Evolutionary conservation across 2,113 vertebrate species (phyloP).

Genomic region (Leuciscus idus): DNA sequence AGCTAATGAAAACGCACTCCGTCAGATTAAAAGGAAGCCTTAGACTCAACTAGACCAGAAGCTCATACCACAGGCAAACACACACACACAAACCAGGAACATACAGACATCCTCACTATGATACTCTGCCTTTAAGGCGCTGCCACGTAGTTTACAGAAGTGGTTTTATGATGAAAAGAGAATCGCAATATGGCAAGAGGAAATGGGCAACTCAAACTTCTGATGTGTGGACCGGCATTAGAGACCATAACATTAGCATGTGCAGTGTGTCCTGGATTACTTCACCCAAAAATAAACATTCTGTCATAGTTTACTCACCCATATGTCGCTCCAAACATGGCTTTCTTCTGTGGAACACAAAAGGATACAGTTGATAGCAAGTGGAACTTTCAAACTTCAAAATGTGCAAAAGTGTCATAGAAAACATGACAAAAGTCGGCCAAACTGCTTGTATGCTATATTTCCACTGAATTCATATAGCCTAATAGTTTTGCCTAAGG

Average conservation of each 20-base stretch:
- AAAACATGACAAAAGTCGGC: not conserved
- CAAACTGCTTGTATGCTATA: not conserved
- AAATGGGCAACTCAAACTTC: constrained; percentile 60
- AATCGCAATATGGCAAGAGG: constrained; percentile 48
- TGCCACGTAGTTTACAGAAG: constrained; percentile 68
- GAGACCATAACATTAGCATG: constrained; percentile 63
- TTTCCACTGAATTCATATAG: not conserved
- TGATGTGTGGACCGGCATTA: constrained; percentile 70
- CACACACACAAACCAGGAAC: constrained; percentile 58
- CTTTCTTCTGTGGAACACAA: not conserved
- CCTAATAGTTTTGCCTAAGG: not conserved
- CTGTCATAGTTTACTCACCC: not conserved
- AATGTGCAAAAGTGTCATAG: not conserved
- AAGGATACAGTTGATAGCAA: not conserved
- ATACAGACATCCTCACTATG: constrained; percentile 46
- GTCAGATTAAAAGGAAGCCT: constrained; percentile 79
- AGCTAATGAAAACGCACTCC: constrained; percentile 79
- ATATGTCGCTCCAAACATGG: not conserved
- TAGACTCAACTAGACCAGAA: constrained; percentile 65
- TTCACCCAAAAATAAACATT: not conserved
- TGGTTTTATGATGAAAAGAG: constrained; percentile 71
- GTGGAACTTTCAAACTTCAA: not conserved
- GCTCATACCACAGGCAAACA: constrained; percentile 61
- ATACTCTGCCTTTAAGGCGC: constrained; percentile 53
- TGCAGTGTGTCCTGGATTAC: constrained; percentile 50